Evolutionary conservation across 1,140 invertebrate genomes (phyloP).

Genomic region (Physella acuta): DNA sequence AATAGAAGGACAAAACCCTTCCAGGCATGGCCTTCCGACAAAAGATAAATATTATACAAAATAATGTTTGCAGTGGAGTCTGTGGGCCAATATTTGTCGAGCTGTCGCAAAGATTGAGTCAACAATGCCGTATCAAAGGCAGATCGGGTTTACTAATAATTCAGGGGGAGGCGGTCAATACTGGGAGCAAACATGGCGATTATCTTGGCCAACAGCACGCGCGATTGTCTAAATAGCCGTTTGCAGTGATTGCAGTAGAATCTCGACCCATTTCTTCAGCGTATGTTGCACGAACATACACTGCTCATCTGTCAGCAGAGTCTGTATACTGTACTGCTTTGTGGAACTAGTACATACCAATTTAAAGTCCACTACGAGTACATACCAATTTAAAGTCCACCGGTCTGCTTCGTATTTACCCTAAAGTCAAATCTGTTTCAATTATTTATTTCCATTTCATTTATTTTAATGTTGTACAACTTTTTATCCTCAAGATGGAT

Average conservation of each 20-base stretch:
- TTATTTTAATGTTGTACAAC: too few relatives aligned
- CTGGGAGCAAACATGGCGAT: constrained; percentile 20
- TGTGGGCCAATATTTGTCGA: constrained; percentile 26
- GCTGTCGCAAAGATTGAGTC: constrained; percentile 31
- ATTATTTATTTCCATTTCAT: too few relatives aligned
- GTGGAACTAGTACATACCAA: too few relatives aligned
- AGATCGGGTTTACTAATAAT: constrained; percentile 9
- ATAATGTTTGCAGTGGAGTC: constrained; percentile 25
- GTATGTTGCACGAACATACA: too few relatives aligned
- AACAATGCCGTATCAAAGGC: constrained; percentile 22
- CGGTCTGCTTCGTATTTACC: too few relatives aligned
- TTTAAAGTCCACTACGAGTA: too few relatives aligned
- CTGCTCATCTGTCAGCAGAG: too few relatives aligned
- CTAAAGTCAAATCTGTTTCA: too few relatives aligned
- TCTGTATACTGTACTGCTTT: too few relatives aligned
- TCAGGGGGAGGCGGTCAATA: constrained; percentile 3
- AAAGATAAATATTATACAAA: constrained; percentile 33
- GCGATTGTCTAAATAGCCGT: constrained; percentile 23
- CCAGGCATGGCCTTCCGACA: constrained; percentile 10
- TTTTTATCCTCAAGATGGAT: too few relatives aligned
- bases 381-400: too few relatives aligned
- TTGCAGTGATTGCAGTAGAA: constrained; percentile 21
- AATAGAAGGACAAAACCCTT: constrained; percentile 14
- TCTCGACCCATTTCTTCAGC: too few relatives aligned
- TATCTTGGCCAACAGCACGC: constrained; percentile 18